Percentiles rank a stretch among this genome's conserved stretches.
These are phyloP conservation scores for Fratercula arctica DNA, from an alignment of 2,797 vertebrate species.

Conservation along the genomic window DNA sequence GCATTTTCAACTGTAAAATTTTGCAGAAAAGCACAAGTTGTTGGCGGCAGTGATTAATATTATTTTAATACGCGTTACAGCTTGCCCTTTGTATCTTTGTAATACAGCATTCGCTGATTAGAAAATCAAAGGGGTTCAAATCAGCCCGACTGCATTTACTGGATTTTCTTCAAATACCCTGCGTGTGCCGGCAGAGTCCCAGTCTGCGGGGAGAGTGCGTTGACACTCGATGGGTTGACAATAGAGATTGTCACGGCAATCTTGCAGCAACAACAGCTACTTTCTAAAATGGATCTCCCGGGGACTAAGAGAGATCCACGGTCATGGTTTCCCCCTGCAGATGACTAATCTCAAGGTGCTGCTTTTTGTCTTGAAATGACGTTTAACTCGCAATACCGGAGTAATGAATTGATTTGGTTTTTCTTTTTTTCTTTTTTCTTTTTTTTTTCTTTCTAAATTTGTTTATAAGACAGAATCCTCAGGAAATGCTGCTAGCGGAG, in stretches of 20 bases:
- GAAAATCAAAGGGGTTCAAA: neutral
- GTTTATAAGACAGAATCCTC: neutral
- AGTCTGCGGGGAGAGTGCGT: neutral
- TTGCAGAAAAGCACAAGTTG: neutral
- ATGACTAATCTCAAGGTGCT: neutral
- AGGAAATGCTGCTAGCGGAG: neutral
- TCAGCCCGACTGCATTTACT: neutral
- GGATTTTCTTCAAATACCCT: neutral
- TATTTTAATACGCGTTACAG: neutral
- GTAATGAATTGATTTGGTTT: neutral
- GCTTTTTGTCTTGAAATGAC: neutral
- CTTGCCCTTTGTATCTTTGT: neutral
- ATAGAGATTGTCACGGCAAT: neutral
- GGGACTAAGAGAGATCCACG: neutral
- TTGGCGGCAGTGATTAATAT: neutral
- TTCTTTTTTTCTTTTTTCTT: neutral
- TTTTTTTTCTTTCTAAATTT: neutral
- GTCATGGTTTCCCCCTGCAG: neutral
- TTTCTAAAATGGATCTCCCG: neutral
- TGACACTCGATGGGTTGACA: neutral
- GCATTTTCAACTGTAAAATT: neutral
- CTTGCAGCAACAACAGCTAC: neutral
- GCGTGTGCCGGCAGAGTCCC: accelerated
- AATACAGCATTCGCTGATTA: neutral
- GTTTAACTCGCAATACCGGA: neutral